Conservation (phyloP, 2,797 vertebrate genomes). For the Macropodus opercularis region DNA sequence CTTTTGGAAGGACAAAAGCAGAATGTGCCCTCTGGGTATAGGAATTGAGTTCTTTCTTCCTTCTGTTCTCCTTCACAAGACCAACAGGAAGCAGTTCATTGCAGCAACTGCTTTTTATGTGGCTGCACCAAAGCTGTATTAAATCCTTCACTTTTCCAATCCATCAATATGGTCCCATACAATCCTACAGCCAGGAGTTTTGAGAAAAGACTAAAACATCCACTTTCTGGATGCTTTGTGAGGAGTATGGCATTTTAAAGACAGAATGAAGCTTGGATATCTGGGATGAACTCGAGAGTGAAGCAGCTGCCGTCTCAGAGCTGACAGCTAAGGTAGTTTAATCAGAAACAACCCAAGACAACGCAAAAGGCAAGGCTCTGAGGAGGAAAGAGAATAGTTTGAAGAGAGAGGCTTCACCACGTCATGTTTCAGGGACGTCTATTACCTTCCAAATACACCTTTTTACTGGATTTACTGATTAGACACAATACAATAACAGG, state of each 20-base stretch:
- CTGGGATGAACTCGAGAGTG: neutral
- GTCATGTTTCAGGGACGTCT: no score
- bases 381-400: neutral
- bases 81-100: neutral
- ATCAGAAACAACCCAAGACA: neutral
- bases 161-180: conserved; percentile 9
- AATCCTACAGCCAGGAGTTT: conserved; percentile 5
- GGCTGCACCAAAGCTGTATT: neutral
- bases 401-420: no score
- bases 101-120: conserved; percentile 19
- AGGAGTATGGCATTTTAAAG: neutral
- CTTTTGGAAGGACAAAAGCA: neutral
- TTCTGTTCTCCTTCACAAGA: neutral
- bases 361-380: neutral
- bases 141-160: conserved; percentile 20
- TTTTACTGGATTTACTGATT: no score
- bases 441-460: no score
- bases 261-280: neutral
- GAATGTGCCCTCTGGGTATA: neutral
- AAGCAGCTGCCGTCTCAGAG: neutral
- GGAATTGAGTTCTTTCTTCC: conserved; percentile 1
- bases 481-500: no score
- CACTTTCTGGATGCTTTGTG: conserved; percentile 10
- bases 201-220: conserved; percentile 2
- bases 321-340: neutral